These are phyloP conservation scores for Drosophila micromelanica DNA, from an alignment of 1,140 invertebrate genomes.

Conservation along the genomic window DNA sequence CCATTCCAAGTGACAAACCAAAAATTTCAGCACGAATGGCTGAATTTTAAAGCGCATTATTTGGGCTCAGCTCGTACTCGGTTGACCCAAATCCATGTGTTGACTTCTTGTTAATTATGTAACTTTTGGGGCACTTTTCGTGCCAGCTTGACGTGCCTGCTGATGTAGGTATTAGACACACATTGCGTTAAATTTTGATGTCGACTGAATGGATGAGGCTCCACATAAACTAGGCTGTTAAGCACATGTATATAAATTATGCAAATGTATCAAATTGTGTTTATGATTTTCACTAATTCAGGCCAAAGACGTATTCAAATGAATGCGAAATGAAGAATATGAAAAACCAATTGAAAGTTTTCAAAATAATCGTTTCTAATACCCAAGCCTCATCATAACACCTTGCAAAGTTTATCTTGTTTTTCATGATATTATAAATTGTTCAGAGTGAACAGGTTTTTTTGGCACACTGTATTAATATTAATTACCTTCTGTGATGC, in stretches of 20 bases:
- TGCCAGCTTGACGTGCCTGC: constrained; percentile 41
- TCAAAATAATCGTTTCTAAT: constrained; percentile 4
- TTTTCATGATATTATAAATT: constrained; percentile 21
- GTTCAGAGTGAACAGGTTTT: constrained; percentile 10
- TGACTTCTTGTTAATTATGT: constrained; percentile 72
- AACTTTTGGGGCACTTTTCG: constrained; percentile 51
- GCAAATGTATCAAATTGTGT: constrained; percentile 1
- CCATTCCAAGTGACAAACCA: constrained; percentile 46
- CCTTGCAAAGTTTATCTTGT: too few species aligned
- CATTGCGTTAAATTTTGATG: constrained; percentile 67
- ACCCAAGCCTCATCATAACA: background rate
- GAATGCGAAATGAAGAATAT: constrained; percentile 33
- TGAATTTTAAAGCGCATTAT: constrained; percentile 58
- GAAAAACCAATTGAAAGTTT: constrained; percentile 13
- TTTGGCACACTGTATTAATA: constrained; percentile 19
- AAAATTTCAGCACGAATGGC: constrained; percentile 47
- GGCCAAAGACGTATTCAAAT: constrained; percentile 4
- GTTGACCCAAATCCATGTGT: constrained; percentile 68
- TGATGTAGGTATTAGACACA: constrained; percentile 27
- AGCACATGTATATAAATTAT: constrained; percentile 20
- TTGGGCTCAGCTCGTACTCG: constrained; percentile 24
- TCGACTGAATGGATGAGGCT: constrained; percentile 4
- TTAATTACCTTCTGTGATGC: constrained; percentile 52
- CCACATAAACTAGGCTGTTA: background rate
- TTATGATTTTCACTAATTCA: constrained; percentile 2